A percentile compares a stretch with the other conserved stretches of the same genome.
Conservation (phyloP, 2,888 invertebrate species). For the Sericinus montela region DNA sequence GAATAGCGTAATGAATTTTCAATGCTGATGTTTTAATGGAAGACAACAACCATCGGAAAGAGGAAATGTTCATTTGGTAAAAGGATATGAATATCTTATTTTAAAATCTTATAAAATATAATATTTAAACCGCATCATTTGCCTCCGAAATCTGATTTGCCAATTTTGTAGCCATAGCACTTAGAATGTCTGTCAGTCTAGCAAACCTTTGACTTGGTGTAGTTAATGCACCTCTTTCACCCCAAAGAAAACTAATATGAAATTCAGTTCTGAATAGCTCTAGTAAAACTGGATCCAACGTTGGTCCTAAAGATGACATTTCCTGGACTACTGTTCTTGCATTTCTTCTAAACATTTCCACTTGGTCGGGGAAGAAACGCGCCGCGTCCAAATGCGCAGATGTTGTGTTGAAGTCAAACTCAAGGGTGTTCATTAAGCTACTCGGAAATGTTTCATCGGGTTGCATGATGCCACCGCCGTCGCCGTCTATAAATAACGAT, state of each 20-base stretch:
- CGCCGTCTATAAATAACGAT: conserved; percentile 59
- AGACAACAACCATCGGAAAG: too few species aligned
- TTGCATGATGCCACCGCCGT: conserved; percentile 56
- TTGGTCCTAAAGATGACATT: conserved; percentile 62
- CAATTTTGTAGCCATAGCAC: conserved; percentile 61
- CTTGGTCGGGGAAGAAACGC: conserved; percentile 86
- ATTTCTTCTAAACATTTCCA: conserved; percentile 87
- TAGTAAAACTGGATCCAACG: conserved; percentile 67
- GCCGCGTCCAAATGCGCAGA: conserved; percentile 91
- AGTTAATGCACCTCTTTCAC: conserved; percentile 88
- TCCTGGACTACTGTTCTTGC: conserved; percentile 88
- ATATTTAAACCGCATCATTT: conserved; percentile 41
- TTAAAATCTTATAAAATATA: neutral
- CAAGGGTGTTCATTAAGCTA: conserved; percentile 73
- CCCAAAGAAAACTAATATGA: conserved; percentile 95
- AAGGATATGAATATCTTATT: too few species aligned
- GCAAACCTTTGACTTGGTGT: conserved; percentile 87
- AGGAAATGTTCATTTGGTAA: too few species aligned
- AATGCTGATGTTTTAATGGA: too few species aligned
- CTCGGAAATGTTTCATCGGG: conserved; percentile 57
- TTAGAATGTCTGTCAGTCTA: conserved; percentile 63
- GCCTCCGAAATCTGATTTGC: conserved; percentile 44
- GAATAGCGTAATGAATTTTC: too few species aligned
- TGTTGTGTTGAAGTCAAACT: conserved; percentile 90
- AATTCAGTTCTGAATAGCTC: conserved; percentile 91